These are phyloP conservation scores for Archocentrus centrarchus DNA, from an alignment of 2,113 vertebrate species.

Conservation along the genomic window DNA sequence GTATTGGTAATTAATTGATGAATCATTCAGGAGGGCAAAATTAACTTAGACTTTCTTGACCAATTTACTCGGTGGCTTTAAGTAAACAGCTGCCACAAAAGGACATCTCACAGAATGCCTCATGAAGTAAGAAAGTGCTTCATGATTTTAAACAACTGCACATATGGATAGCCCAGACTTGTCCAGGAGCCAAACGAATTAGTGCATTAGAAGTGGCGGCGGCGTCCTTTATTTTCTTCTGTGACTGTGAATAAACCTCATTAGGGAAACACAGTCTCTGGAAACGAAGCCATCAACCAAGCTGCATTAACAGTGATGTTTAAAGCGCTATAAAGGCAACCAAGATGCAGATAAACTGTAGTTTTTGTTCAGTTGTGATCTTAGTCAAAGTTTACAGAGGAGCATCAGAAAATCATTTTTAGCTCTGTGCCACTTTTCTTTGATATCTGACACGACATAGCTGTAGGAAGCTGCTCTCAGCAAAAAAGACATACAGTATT, in stretches of 20 bases:
- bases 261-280: slow-evolving; percentile 54
- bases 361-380: slow-evolving; percentile 30
- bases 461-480: slow-evolving; percentile 73
- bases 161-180: slow-evolving; percentile 47
- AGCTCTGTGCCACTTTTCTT: slow-evolving; percentile 15
- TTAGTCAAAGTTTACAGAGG: slow-evolving; percentile 23
- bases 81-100: slow-evolving; percentile 47
- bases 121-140: slow-evolving; percentile 57
- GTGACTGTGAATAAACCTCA: slow-evolving; percentile 61
- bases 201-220: slow-evolving; percentile 43
- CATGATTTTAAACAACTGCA: slow-evolving; percentile 68
- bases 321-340: slow-evolving; percentile 43
- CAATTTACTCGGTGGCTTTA: slow-evolving; percentile 47
- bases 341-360: slow-evolving; percentile 27
- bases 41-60: slow-evolving; percentile 71
- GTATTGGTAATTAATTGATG: slow-evolving; percentile 66
- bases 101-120: slow-evolving; percentile 35
- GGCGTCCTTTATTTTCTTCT: slow-evolving; percentile 44
- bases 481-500: slow-evolving; percentile 57
- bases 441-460: slow-evolving; percentile 78
- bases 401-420: slow-evolving; percentile 48
- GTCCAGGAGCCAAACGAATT: slow-evolving; percentile 67
- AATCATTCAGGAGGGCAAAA: slow-evolving; percentile 73
- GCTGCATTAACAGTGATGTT: slow-evolving; percentile 67
- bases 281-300: slow-evolving; percentile 58